Conservation (phyloP, 2,797 vertebrate genomes). For the Xiphorhynchus erythropygius region DNA sequence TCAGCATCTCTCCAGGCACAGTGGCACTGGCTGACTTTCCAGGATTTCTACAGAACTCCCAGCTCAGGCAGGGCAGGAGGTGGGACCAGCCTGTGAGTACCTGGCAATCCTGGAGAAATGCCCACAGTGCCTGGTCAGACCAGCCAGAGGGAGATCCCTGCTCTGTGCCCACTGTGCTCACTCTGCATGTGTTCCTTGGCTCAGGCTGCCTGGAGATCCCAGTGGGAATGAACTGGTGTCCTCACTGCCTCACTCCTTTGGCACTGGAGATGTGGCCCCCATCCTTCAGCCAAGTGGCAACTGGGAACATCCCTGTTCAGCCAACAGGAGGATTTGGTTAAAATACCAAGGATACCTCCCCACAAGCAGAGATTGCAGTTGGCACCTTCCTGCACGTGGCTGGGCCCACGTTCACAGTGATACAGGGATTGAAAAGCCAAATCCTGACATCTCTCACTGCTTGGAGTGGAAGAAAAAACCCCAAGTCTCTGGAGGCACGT, state of each 20-base stretch:
- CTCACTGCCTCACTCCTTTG: neutral
- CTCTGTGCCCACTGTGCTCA: neutral
- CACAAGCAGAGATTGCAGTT: neutral
- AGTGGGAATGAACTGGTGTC: neutral
- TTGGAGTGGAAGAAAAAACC: neutral
- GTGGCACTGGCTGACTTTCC: neutral
- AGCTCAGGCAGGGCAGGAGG: neutral
- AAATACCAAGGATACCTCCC: neutral
- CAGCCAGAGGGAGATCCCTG: neutral
- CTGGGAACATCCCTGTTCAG: neutral
- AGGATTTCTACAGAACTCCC: neutral
- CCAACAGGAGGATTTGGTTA: neutral
- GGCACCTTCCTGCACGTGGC: neutral
- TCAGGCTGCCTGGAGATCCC: neutral
- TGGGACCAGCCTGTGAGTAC: neutral
- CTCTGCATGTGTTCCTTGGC: neutral
- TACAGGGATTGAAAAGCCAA: neutral
- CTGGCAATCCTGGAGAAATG: neutral
- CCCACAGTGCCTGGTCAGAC: accelerated
- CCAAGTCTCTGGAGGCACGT: neutral
- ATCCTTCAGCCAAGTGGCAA: neutral
- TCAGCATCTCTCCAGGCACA: neutral
- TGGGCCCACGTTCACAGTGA: neutral
- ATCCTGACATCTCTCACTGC: neutral
- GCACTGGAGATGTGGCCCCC: neutral